These are phyloP conservation scores for Emys orbicularis DNA, from an alignment of 2,797 vertebrate genomes.

Conservation along the genomic window DNA sequence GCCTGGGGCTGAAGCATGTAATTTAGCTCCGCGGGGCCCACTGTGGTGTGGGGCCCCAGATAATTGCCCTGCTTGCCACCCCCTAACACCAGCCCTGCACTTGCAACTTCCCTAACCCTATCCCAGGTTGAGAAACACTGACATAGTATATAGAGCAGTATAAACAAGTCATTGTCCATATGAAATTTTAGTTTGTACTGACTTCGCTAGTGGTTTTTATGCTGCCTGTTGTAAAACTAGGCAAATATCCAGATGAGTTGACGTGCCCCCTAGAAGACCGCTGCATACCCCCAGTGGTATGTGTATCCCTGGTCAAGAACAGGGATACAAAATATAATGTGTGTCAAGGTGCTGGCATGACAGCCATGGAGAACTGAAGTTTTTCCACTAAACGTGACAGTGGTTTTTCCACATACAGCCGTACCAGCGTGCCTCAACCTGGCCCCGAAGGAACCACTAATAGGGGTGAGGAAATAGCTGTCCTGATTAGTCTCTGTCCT, in stretches of 20 bases:
- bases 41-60: too few species aligned
- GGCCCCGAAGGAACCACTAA: not conserved
- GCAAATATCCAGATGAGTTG: not conserved
- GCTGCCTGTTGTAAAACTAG: too few species aligned
- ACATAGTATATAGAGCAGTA: not conserved
- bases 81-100: too few species aligned
- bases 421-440: not conserved
- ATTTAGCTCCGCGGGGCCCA: too few species aligned
- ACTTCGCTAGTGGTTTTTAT: too few species aligned
- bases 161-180: not conserved
- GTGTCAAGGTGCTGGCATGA: too few species aligned
- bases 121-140: not conserved
- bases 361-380: not conserved
- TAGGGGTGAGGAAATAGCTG: not conserved
- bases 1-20: not conserved
- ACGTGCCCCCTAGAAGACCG: not conserved
- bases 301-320: too few species aligned
- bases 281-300: not conserved
- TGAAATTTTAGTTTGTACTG: not conserved
- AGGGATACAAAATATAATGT: too few species aligned
- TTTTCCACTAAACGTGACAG: not conserved
- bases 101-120: not conserved
- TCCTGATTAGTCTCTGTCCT: too few species aligned
- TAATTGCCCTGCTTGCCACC: not conserved
- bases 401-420: not conserved